Base-by-base conservation (phyloP, 2,888 invertebrate genomes). In the Tenthredo amoena region DNA sequence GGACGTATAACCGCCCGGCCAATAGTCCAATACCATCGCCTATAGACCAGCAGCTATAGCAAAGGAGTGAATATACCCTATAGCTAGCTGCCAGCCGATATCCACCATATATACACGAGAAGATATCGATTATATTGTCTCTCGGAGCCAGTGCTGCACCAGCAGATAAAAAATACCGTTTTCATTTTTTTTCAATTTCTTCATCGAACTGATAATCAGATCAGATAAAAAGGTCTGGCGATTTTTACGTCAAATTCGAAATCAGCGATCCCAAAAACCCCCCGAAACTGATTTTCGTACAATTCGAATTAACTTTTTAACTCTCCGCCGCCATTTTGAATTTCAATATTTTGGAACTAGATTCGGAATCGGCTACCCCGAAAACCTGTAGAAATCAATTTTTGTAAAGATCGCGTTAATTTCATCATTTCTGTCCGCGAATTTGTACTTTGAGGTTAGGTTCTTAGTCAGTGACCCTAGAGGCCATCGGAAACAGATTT, bases 91-190 rank as follows among this genome's bases (percentile, higher is more conserved):
- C 7, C 21, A 21, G 40, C 43, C 34, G 68, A 68, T 43, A 37
- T n/a, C 37, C 43, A 55, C 43, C 72, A n/a, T n/a, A 43, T 12
- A 12, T 43, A 37, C 72, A n/a, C 40, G 37, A 3, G 72, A 74
- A 43, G 72, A 74, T 74, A 74, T 74, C 72, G 72, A 74, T 74
- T 74, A 74, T 74, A 43, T 74, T 74, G 72, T 40, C 43, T 74
- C 72, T 43, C 2, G 21, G 5, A 43, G 26, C n/a, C 7, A 18
- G 10, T 43, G 72, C 43, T 26, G 26, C 37, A 31, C 12, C 26
- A 62, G 26, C 37, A 31, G 43, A 18, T n/a, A 9, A 71, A 71
- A 71, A 37, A 7, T 7, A 34, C 71, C n/a, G n/a, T n/a, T 26
- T 37, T 71, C 7, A 37, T 71, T 37, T 9, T 37, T 18, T 1